These are phyloP conservation scores for Caenorhabditis doughertyi DNA, from an alignment of 2,888 invertebrate species.

Conservation along the genomic window DNA sequence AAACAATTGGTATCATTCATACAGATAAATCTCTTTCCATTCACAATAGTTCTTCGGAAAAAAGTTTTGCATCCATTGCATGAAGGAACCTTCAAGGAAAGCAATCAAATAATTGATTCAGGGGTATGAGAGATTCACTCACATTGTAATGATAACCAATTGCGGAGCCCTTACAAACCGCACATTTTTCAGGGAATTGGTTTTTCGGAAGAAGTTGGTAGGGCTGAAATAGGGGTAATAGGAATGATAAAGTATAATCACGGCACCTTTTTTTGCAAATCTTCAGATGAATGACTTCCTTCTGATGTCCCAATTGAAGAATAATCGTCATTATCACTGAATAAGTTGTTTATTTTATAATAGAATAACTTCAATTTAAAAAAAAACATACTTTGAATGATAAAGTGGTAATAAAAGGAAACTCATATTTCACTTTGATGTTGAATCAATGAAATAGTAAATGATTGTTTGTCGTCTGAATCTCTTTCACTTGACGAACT, in stretches of 20 bases:
- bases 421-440: conserved; percentile 16
- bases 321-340: conserved; percentile 17
- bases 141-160: conserved; percentile 72
- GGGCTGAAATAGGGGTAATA: conserved; percentile 14
- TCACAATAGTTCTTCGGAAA: conserved; percentile 55
- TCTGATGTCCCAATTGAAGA: not conserved
- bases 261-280: not conserved
- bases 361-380: not conserved
- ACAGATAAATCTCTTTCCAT: conserved; percentile 47
- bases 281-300: not conserved
- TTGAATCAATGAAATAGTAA: conserved; percentile 28
- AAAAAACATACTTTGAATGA: conserved; percentile 22
- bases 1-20: conserved; percentile 41
- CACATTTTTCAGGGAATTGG: conserved; percentile 64
- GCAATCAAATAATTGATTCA: no score
- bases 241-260: not conserved
- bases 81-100: conserved; percentile 48
- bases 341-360: not conserved
- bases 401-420: conserved; percentile 30
- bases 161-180: conserved; percentile 65
- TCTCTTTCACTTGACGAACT: conserved; percentile 10
- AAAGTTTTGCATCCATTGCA: conserved; percentile 67
- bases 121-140: not conserved
- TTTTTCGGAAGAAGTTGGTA: conserved; percentile 41
- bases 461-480: not conserved